Evolutionary conservation across 2,797 vertebrate genomes (phyloP), one percentile per base, ranked within the genome.

Genomic region (Aulostomus chinensis): DNA sequence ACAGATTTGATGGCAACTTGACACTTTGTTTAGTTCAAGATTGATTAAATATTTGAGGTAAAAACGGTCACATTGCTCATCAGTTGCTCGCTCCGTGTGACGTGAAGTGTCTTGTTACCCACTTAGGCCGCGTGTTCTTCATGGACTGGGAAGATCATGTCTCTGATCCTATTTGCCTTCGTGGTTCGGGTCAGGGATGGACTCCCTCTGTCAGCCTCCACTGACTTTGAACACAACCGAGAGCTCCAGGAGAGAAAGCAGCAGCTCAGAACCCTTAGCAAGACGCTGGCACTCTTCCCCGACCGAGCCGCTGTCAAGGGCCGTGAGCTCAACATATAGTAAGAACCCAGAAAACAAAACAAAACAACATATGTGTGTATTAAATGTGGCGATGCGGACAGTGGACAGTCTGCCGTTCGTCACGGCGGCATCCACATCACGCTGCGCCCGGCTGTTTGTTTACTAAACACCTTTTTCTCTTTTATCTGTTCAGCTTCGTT

Each of bases 111-210:
- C 38, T 12, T 30, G 38, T 32, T 4, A 33, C 14, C 24, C 7
- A 0, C 21, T n/a, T 75, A 96, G 95, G 68, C 78, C 73, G 75
- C 86, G 83, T 87, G 86, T 91, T 87, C 89, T 93, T 88, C 89
- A 91, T 68, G 89, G 61, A 86, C 78, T 58, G 49, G 14, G 77
- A 18, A 80, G 92, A 96, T 88, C 84, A 98, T 97, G 94, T 92
- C 96, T 89, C 88, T 96, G 95, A 98, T 99, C 92, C 84, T 96
- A 66, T 99, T 96, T 61, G 94, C 95, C 70, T 96, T 94, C 0
- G 92, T 98, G 81, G 95, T 95, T 68, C 88, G 96, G 80, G 90
- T 96, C 87, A 94, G 93, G 90, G 97, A 99, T 78, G 97, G 95
- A 56, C 93, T 98, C 73, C 96, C 96, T 15, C 94, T 99, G 71